Conservation (phyloP, 2,888 invertebrate species). For the Lacanobia wlatinum region DNA sequence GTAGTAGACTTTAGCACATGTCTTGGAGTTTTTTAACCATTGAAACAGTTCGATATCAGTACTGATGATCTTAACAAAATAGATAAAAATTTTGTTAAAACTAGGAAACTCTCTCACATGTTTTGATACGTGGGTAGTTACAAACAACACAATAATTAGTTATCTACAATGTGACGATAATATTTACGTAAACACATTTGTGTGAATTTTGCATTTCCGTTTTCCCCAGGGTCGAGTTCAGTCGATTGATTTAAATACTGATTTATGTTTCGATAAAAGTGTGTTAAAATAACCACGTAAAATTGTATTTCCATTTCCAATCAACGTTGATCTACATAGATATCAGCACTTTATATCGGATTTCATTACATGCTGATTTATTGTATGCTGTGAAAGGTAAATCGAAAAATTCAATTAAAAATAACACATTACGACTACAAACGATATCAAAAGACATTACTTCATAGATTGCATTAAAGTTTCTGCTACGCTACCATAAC, state of each 20-base stretch:
- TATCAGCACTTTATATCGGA: background rate
- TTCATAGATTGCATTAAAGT: conserved; percentile 23
- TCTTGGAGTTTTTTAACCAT: background rate
- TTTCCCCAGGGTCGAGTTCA: background rate
- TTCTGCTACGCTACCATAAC: conserved; percentile 44
- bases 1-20: background rate
- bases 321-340: background rate
- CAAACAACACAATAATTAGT: no score
- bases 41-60: background rate
- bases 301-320: background rate
- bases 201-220: background rate
- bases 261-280: conserved; percentile 2
- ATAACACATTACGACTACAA: background rate
- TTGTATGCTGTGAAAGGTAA: conserved; percentile 1
- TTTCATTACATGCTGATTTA: background rate
- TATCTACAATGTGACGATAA: background rate
- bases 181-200: background rate
- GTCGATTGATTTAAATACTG: background rate
- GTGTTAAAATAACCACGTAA: background rate
- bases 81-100: no score
- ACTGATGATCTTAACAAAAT: no score
- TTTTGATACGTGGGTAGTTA: no score
- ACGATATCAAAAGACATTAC: background rate
- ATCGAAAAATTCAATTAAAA: background rate
- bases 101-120: no score